Evolutionary conservation across 2,113 vertebrate species (phyloP).

Genomic region (Myotis lucifugus): DNA sequence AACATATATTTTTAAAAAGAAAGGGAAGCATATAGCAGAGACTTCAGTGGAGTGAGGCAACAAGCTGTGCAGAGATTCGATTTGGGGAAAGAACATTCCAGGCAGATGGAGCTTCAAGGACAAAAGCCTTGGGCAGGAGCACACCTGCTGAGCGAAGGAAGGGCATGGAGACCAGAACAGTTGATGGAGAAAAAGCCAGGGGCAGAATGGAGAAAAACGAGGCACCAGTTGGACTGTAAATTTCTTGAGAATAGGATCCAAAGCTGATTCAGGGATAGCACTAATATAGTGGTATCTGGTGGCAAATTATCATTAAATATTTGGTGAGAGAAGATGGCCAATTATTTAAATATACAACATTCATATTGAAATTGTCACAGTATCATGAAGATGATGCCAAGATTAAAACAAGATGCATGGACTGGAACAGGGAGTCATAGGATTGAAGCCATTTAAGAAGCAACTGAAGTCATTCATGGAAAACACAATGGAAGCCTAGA

Average conservation of each 20-base stretch:
- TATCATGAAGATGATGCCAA: not conserved
- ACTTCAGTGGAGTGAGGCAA: not conserved
- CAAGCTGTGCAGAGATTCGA: not conserved
- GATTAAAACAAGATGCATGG: not conserved
- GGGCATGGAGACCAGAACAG: not conserved
- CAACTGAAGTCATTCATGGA: not conserved
- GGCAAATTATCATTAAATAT: constrained; percentile 21
- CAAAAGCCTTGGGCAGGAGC: not conserved
- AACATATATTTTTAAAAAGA: too few species aligned
- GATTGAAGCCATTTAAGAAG: not conserved
- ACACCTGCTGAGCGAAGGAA: not conserved
- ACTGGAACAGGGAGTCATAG: not conserved
- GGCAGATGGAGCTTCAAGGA: not conserved
- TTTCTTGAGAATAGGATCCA: not conserved
- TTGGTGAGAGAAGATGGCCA: not conserved
- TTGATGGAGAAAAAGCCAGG: not conserved
- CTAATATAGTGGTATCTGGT: not conserved
- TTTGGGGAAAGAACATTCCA: not conserved
- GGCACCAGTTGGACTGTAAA: not conserved
- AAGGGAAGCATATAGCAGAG: not conserved
- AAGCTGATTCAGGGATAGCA: not conserved
- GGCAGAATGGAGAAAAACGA: not conserved
- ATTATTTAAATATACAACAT: not conserved
- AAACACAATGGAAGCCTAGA: not conserved
- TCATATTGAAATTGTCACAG: not conserved